Evolutionary conservation across 2,888 invertebrate species (phyloP), one percentile per base, ranked within the genome.

Genomic region (Agriotes lineatus): DNA sequence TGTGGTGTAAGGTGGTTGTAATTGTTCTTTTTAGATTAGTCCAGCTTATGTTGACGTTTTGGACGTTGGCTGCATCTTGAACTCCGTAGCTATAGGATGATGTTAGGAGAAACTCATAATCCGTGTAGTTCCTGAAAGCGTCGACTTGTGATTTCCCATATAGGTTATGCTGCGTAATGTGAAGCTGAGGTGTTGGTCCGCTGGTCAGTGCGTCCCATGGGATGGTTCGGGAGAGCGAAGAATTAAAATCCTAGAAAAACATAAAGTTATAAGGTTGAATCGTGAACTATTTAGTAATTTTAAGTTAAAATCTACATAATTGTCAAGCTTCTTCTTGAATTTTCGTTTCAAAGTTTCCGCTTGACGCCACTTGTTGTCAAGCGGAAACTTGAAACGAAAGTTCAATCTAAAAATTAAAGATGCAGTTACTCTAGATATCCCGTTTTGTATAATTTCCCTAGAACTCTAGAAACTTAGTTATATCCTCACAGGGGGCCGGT

Each of bases 41-140:
- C 91, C 92, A 92, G 0, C 87, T 86, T 2, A 87, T 85, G 52
- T 85, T 78, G 25, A 89, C 84, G 67, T 89, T 87, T 76, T 89
- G 87, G 39, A 86, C 79, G 61, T 87, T 84, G 9, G 85, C 77
- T 0, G 83, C 75, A 25, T 76, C 67, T 14, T 66, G 39, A 33
- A 69, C 57, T 0, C 52, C 64, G 12, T 61, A 42, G 19, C 42
- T 56, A 39, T 56, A 73, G 2, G 72, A 64, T 6, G 72, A 69
- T 12, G 72, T 68, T 2, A 60, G 9, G 1, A 64, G 19, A 33
- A 63, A 67, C 0, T 44, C n/a, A 14, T 20, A 45, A 0, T 68
- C 2, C 9, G 44, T 30, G 33, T 35, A 12, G 0, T 61, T 25
- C n/a, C 44, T 14, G 14, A 79, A 71, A 4, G 71, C 68, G 12